These are phyloP conservation scores for Phania funesta DNA, from an alignment of 2,888 invertebrate species.

Conservation along the genomic window DNA sequence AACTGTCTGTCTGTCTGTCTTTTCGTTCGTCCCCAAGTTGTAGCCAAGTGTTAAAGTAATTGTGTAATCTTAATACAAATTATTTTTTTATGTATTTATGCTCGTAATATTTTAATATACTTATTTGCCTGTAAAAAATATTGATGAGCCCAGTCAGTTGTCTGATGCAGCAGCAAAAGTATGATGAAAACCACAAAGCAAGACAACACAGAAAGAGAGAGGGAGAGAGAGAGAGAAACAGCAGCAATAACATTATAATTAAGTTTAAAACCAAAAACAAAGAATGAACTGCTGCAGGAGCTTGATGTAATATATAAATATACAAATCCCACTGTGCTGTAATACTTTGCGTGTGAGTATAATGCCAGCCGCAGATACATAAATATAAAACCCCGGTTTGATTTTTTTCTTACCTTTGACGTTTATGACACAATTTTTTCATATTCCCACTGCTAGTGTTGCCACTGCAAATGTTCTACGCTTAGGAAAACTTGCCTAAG, in stretches of 20 bases:
- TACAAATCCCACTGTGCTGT: not conserved
- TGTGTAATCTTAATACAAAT: conserved; percentile 28
- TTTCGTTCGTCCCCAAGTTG: not conserved
- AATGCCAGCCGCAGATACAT: not conserved
- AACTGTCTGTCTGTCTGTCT: not conserved
- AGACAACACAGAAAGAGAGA: too few species aligned
- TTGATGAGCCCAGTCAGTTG: conserved; percentile 32
- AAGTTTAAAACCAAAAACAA: not conserved
- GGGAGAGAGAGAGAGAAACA: too few species aligned
- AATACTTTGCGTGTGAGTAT: not conserved
- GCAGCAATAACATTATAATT: conserved; percentile 18
- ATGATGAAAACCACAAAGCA: conserved; percentile 42
- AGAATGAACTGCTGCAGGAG: not conserved
- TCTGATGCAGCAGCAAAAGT: conserved; percentile 22
- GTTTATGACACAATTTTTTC: too few species aligned
- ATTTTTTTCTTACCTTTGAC: not conserved
- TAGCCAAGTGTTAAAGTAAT: conserved; percentile 35
- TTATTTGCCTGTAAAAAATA: conserved; percentile 46
- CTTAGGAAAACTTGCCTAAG: too few species aligned
- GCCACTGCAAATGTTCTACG: too few species aligned
- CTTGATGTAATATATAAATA: conserved; percentile 38
- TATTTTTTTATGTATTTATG: not conserved
- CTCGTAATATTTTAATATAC: not conserved
- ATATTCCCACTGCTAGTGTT: too few species aligned
- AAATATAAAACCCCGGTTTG: not conserved